Percentiles rank a stretch among this genome's conserved stretches.
Evolutionary conservation across 2,113 vertebrate genomes (phyloP).

Genomic region (Galbula dea): DNA sequence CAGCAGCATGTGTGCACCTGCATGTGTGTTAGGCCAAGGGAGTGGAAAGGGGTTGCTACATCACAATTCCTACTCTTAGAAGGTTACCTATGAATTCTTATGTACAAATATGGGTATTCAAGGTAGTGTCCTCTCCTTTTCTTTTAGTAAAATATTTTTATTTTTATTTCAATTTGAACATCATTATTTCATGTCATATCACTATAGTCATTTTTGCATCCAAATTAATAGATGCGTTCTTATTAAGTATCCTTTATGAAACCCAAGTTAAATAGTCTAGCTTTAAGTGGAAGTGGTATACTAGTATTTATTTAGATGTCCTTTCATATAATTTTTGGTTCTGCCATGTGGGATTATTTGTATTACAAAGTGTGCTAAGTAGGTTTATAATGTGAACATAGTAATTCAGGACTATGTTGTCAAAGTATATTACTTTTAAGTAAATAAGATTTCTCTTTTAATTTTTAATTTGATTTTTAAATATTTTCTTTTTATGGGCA

Average conservation of each 20-base stretch:
- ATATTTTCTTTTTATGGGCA: neutral
- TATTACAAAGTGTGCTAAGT: neutral
- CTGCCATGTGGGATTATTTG: neutral
- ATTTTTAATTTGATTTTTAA: neutral
- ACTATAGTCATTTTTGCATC: neutral
- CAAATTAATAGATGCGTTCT: neutral
- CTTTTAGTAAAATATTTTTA: neutral
- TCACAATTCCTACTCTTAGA: neutral
- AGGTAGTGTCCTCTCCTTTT: neutral
- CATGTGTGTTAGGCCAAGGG: rapidly evolving
- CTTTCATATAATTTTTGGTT: neutral
- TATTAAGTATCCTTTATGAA: neutral
- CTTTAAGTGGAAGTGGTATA: neutral
- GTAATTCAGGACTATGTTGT: neutral
- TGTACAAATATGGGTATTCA: neutral
- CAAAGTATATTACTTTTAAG: neutral
- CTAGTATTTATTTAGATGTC: neutral
- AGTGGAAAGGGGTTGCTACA: neutral
- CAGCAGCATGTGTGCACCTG: rapidly evolving
- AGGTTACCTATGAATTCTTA: neutral
- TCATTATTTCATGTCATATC: neutral
- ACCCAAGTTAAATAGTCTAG: neutral
- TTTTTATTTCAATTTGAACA: neutral
- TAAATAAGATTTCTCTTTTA: neutral
- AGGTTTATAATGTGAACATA: neutral